Conservation (phyloP, 2,113 vertebrate genomes). For the Varanus komodoensis region DNA sequence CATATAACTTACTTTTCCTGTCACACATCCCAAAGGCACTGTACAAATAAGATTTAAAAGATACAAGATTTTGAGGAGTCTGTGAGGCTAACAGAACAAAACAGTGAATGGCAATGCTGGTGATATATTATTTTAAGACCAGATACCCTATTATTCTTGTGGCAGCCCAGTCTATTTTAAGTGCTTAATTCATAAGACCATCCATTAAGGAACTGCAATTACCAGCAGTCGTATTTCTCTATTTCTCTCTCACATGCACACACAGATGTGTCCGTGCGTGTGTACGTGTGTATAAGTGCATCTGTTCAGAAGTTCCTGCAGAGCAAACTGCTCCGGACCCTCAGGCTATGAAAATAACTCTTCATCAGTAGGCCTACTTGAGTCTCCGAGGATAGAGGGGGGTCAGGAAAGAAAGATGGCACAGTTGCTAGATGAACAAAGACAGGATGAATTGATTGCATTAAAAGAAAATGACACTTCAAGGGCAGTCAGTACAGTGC, state of each 20-base stretch:
- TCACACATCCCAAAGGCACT: slow-evolving; percentile 28
- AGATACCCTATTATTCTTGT: fast-evolving
- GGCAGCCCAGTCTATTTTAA: not conserved
- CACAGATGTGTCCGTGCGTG: not conserved
- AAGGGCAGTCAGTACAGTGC: slow-evolving; percentile 18
- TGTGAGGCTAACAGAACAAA: slow-evolving; percentile 19
- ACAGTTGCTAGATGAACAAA: not conserved
- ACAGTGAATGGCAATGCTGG: not conserved
- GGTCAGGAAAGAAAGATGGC: not conserved
- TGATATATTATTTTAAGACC: fast-evolving
- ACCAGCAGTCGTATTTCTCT: not conserved
- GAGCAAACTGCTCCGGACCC: not conserved
- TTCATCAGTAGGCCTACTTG: not conserved
- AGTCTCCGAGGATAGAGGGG: slow-evolving; percentile 27
- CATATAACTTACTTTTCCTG: slow-evolving; percentile 42
- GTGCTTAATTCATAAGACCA: not conserved
- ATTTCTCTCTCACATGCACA: no score
- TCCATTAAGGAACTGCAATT: not conserved
- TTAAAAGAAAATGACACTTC: slow-evolving; percentile 7
- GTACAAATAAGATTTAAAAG: slow-evolving; percentile 55
- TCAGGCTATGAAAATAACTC: slow-evolving; percentile 23
- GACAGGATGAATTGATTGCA: not conserved
- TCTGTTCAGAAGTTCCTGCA: not conserved
- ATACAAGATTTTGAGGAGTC: slow-evolving; percentile 48
- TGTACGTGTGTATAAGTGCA: no score